Base-by-base conservation (phyloP, 2,797 vertebrate species). In the Megaceryle alcyon region DNA sequence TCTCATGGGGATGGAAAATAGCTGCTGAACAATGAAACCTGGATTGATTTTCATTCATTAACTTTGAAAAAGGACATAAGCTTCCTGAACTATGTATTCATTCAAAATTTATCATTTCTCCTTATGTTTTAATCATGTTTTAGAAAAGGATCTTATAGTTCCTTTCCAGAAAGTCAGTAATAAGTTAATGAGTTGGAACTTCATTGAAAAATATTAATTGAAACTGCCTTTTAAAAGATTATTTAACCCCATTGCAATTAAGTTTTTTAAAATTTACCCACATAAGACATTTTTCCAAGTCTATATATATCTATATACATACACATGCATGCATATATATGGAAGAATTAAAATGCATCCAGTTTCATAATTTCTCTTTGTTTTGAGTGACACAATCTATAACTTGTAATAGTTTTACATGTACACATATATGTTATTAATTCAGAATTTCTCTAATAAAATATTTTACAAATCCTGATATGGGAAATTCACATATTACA, bases 31-130 rank as follows among this genome's bases (percentile, higher is more conserved):
- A 82, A 60, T 35, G 54, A 25, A 84, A 82, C 5, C 17, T n/a
- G 43, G 73, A 88, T 77, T 92, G 59, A 91, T 91, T 91, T 95
- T 94, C 22, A 28, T 76, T 96, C 80, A 70, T 81, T 91, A 86
- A 60, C 48, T 94, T 86, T 79, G 70, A 94, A 94, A 92, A 65
- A 73, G 37, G 51, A 72, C 16, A 26, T 61, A 91, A 92, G 78
- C 28, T 48, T 84, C 14, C 31, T 81, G 63, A 81, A 92, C 31
- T 70, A 66, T 21, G 5, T 64, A 88, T 82, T 81, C 1, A 60
- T 88, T 93, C 35, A 92, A 82, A 83, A 91, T 82, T 69, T 83
- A 65, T 88, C 16, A 53, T 83, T 89, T 19, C 3, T 63, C 19
- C 28, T 89, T 81, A 51, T 78, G 33, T 69, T 94, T 83, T 87